Evolutionary conservation across 2,113 vertebrate genomes (phyloP).

Genomic region (Sisor rabdophorus): DNA sequence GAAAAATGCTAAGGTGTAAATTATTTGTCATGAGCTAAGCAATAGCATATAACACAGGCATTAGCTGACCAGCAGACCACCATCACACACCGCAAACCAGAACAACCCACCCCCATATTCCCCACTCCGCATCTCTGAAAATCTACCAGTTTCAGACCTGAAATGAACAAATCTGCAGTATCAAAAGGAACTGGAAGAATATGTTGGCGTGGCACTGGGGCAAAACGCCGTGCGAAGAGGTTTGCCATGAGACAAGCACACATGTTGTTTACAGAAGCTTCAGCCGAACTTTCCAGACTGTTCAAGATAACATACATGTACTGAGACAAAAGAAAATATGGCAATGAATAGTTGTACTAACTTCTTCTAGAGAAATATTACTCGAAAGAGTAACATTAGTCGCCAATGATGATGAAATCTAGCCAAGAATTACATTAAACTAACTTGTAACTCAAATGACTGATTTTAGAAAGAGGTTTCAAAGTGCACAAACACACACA

Average conservation of each 20-base stretch:
- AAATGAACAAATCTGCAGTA: background rate
- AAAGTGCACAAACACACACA: background rate
- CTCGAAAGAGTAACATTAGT: background rate
- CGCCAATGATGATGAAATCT: background rate
- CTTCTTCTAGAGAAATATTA: too few species aligned
- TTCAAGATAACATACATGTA: conserved; percentile 56
- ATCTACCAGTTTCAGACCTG: background rate
- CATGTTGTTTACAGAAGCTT: background rate
- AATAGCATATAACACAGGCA: conserved; percentile 53
- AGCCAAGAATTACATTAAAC: background rate
- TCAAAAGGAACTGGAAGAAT: background rate
- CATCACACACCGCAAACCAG: conserved; percentile 41
- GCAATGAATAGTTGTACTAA: conserved; percentile 47
- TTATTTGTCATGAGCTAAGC: conserved; percentile 62
- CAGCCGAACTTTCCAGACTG: background rate
- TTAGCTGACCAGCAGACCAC: conserved; percentile 55
- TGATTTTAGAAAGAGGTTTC: background rate
- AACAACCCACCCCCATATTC: conserved; percentile 24
- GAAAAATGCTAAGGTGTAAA: conserved; percentile 69
- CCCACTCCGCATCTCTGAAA: background rate
- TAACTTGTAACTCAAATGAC: background rate
- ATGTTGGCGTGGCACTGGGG: background rate
- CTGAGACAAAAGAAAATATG: conserved; percentile 51
- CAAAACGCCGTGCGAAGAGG: background rate
- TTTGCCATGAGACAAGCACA: background rate